A percentile compares a stretch with the other conserved stretches of the same genome.
Conservation (phyloP, 2,113 vertebrate species). For the Myrmophylax atrothorax region DNA sequence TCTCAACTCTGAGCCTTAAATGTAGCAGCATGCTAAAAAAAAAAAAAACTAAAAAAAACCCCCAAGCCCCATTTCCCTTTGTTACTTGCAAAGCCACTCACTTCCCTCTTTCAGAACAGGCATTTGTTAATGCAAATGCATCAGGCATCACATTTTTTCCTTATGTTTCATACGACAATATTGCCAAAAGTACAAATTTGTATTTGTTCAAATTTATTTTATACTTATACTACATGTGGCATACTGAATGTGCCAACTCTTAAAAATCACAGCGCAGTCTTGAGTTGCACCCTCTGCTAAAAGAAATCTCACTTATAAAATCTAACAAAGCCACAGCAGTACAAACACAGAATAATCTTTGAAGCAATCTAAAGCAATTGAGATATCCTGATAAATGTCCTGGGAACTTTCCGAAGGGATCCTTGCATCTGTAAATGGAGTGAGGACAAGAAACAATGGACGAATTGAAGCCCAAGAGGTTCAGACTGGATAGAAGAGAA, state of each 20-base stretch:
- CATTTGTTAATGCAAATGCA: constrained; percentile 47
- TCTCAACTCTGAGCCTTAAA: not conserved
- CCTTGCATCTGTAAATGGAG: not conserved
- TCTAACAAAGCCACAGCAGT: not conserved
- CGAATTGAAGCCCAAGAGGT: not conserved
- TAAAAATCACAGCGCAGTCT: constrained; percentile 3
- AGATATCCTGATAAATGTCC: constrained; percentile 16
- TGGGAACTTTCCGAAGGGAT: constrained; percentile 29
- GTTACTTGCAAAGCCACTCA: not conserved
- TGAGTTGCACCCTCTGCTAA: not conserved
- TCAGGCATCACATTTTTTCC: not conserved
- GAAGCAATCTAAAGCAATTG: constrained; percentile 9
- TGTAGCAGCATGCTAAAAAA: not conserved
- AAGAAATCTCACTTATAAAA: constrained; percentile 12
- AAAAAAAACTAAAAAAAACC: not conserved
- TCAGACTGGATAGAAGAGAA: not conserved
- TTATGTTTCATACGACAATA: constrained; percentile 9
- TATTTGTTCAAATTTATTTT: constrained; percentile 46
- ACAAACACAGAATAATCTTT: constrained; percentile 3
- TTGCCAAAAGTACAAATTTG: constrained; percentile 37
- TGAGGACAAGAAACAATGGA: constrained; percentile 15
- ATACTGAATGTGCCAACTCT: not conserved
- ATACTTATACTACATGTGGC: constrained; percentile 9
- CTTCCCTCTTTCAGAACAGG: not conserved
- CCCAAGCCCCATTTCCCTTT: not conserved